Base-by-base conservation (phyloP, 2,888 invertebrate genomes). In the Andrena camellia region DNA sequence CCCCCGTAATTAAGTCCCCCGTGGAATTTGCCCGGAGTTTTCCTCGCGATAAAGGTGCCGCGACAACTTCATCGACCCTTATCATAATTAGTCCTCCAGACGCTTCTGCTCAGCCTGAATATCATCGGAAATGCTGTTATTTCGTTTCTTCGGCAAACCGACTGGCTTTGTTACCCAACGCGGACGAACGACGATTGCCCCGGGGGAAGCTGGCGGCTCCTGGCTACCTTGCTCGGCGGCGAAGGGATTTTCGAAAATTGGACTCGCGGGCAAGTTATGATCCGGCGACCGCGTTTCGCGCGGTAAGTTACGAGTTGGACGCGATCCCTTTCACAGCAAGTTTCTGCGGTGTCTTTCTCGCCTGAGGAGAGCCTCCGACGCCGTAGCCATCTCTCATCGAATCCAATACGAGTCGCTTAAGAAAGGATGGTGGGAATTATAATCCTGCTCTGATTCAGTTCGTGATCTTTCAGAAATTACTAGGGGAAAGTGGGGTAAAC, bases 1-100 rank as follows among this genome's bases (percentile, higher is more conserved):
- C 23, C 35, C 42, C 26, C 50, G 67, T 71, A 75, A 83, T 83
- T 77, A 77, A 66, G 60, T 67, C 76, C 23, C 76, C 23, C 35
- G 48, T 13, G 31, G 64, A 42, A 50, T 59, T 54, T 64, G 31
- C 1, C 8, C 17, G 54, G 69, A 59, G 50, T 75, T 26, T 10
- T 8, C 74, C 26, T 48, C n/a, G 33, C 57, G 76, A 78, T 72
- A 78, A 76, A 50, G 69, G 26, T 8, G 29, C 52, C 31, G 26
- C 48, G 72, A 79, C 60, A 68, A 48, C 69, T 64, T 63, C 42
- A 71, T 63, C 62, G 64, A 71, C 68, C 48, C 59, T 79, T 83
- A 84, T 84, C 83, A 67, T 83, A 83, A 84, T 84, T 83, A 83
- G 79, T 62, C 68, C 80, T 48, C 31, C 67, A 78, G 57, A 71